Conservation (phyloP, 1,140 invertebrate species). For the Ericerus pela region DNA sequence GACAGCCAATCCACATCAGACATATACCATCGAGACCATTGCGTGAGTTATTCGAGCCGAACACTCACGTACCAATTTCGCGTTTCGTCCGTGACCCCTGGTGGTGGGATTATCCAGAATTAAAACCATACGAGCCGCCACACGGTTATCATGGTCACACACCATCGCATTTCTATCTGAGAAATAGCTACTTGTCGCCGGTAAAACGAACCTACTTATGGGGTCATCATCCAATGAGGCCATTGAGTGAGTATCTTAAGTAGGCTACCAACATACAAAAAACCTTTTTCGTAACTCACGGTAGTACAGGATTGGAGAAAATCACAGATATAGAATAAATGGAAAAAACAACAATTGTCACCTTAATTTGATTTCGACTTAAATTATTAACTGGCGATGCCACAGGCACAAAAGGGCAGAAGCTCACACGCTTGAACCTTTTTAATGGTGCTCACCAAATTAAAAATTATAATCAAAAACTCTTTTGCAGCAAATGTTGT, state of each 20-base stretch:
- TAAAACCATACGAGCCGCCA: slow-evolving; percentile 49
- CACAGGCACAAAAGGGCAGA: too few species aligned
- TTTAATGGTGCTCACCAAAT: too few species aligned
- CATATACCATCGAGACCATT: slow-evolving; percentile 44
- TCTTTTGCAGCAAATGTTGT: too few species aligned
- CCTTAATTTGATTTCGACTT: too few species aligned
- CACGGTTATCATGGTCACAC: slow-evolving; percentile 25
- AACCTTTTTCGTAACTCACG: too few species aligned
- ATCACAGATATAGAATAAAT: too few species aligned
- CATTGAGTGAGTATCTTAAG: slow-evolving; percentile 59
- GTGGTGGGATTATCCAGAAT: slow-evolving; percentile 63
- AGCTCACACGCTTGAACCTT: too few species aligned
- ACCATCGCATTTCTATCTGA: slow-evolving; percentile 43
- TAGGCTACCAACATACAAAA: too few species aligned
- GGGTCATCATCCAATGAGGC: slow-evolving; percentile 73
- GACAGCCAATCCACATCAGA: slow-evolving; percentile 50
- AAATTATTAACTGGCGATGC: too few species aligned
- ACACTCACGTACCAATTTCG: slow-evolving; percentile 53
- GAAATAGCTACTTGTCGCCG: slow-evolving; percentile 72
- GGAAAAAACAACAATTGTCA: too few species aligned
- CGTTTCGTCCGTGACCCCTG: slow-evolving; percentile 68
- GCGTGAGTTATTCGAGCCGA: slow-evolving; percentile 58
- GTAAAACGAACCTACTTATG: slow-evolving; percentile 75
- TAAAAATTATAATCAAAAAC: too few species aligned
- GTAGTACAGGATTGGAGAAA: too few species aligned